phyloP scores from a whole-genome alignment of 2,113 vertebrate species.

The Ovibos moschatus region DNA sequence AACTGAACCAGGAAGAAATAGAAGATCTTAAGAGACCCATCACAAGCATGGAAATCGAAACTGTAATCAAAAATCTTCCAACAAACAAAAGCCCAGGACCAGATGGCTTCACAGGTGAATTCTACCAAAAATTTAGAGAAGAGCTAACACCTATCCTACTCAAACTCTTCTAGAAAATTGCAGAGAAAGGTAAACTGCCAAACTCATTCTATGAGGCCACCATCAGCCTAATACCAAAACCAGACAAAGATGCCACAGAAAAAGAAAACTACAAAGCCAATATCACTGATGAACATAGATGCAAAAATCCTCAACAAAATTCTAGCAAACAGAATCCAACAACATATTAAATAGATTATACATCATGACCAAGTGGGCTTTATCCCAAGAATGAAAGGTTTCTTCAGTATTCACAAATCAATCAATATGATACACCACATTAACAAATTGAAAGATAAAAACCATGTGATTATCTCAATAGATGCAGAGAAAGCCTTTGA shows the following conservation, averaged over 20 bases:
- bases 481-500: no score
- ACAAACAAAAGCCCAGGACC: background rate
- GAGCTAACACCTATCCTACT: background rate
- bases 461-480: no score
- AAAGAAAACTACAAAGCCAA: background rate
- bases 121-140: background rate
- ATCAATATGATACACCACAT: background rate
- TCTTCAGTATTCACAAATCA: background rate
- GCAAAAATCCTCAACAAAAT: background rate
- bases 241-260: background rate
- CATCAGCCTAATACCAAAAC: background rate
- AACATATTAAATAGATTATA: background rate
- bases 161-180: background rate
- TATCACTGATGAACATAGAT: background rate
- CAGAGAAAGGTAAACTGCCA: background rate
- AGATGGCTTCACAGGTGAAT: background rate
- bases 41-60: background rate
- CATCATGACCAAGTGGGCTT: background rate
- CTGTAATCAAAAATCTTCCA: background rate
- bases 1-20: background rate
- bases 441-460: no score
- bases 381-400: background rate
- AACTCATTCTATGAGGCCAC: background rate
- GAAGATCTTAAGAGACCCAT: background rate
- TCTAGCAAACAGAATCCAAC: background rate